Evolutionary conservation across 2,888 invertebrate species (phyloP).

Genomic region (Bugula neritina): DNA sequence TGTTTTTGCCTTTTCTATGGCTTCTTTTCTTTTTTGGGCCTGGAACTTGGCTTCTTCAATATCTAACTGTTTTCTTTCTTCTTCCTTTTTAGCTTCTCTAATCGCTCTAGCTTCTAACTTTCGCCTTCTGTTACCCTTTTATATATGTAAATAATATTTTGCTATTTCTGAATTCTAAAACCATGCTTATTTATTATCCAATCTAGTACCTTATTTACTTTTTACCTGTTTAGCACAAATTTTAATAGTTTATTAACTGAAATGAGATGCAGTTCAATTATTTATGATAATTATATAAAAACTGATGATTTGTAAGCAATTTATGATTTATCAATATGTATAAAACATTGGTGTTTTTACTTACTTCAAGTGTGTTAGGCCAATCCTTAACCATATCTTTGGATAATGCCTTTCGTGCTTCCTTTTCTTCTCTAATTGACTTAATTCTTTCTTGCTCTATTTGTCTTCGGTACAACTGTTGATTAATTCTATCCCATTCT

Average conservation of each 20-base stretch:
- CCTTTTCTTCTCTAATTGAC: slow-evolving; percentile 41
- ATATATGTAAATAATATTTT: slow-evolving; percentile 26
- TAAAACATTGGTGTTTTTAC: too few relatives aligned
- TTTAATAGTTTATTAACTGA: too few relatives aligned
- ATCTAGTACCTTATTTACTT: too few relatives aligned
- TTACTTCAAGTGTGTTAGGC: slow-evolving; percentile 52
- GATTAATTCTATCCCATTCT: slow-evolving; percentile 51
- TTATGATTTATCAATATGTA: too few relatives aligned
- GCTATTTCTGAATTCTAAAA: too few relatives aligned
- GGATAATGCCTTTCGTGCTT: slow-evolving; percentile 43
- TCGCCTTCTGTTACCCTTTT: slow-evolving; percentile 48
- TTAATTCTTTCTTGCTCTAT: slow-evolving; percentile 44
- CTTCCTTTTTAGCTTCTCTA: slow-evolving; percentile 50
- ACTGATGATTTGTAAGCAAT: too few relatives aligned
- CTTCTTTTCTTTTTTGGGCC: slow-evolving; percentile 47
- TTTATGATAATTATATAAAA: too few relatives aligned
- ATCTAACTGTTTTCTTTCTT: slow-evolving; percentile 45
- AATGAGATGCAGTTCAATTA: too few relatives aligned
- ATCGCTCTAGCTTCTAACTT: slow-evolving; percentile 49
- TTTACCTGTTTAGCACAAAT: too few relatives aligned
- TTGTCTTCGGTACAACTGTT: slow-evolving; percentile 45
- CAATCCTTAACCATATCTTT: slow-evolving; percentile 50
- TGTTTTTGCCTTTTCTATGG: slow-evolving; percentile 53
- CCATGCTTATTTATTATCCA: too few relatives aligned
- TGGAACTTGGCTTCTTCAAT: slow-evolving; percentile 52